These are phyloP conservation scores for Lasioglossum malachurum DNA, from an alignment of 2,888 invertebrate genomes.

Conservation along the genomic window DNA sequence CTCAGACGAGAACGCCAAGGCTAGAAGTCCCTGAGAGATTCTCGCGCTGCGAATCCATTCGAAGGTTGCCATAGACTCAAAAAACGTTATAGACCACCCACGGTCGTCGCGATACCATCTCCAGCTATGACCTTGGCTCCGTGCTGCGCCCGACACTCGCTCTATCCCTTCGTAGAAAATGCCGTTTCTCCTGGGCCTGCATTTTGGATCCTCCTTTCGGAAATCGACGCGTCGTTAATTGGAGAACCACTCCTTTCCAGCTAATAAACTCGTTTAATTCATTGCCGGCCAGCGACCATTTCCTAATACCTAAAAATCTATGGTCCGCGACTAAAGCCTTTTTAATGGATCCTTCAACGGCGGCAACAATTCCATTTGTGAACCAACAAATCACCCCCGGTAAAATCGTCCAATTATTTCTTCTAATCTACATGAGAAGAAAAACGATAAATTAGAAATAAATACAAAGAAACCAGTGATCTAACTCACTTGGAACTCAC, in stretches of 20 bases:
- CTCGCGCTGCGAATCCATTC: slow-evolving; percentile 3
- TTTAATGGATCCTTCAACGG: not conserved
- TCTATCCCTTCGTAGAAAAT: slow-evolving; percentile 24
- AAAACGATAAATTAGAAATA: not conserved
- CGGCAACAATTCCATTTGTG: not conserved
- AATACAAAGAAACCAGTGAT: not conserved
- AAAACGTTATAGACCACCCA: slow-evolving; percentile 47
- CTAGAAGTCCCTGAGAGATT: slow-evolving; percentile 8
- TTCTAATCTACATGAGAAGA: not conserved
- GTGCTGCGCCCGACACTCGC: not conserved
- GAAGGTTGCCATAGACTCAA: slow-evolving; percentile 17
- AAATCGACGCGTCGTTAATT: not conserved
- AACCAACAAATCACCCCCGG: not conserved
- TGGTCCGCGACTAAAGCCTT: not conserved
- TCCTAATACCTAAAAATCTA: not conserved
- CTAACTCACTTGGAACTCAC: not conserved
- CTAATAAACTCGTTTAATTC: not conserved
- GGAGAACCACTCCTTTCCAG: not conserved
- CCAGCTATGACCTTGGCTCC: slow-evolving; percentile 23
- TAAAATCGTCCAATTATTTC: no score
- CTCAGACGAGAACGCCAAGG: not conserved
- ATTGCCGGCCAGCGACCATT: not conserved
- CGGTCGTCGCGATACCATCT: slow-evolving; percentile 24
- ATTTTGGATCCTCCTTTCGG: not conserved
- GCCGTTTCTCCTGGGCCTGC: not conserved